Percentiles rank a stretch among this genome's conserved stretches.
Conservation (phyloP, 2,113 vertebrate species). For the Mus musculus region GRCm39 chr4:124737501-124738000, state of each 20-base stretch:
- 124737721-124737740: background rate
- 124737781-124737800: background rate
- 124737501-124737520: background rate
- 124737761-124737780: background rate
- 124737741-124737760: background rate
- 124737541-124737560: background rate
- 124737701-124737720: background rate
- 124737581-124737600: background rate
- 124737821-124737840: background rate
- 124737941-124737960: constrained; percentile 96
- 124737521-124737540: background rate
- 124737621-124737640: background rate
- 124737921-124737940: constrained; percentile 88
- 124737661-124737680: background rate
- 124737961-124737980: constrained; percentile 98
- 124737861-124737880: accelerated
- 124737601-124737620: background rate
- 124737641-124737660: background rate
- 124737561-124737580: background rate
- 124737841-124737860: background rate
- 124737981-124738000: constrained; percentile 99
- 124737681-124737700: background rate
- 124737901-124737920: constrained; percentile 68
- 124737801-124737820: background rate
- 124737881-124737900: background rate